These are phyloP conservation scores for Protaetia brevitarsis DNA, from an alignment of 1,140 invertebrate genomes.

Conservation along the genomic window DNA sequence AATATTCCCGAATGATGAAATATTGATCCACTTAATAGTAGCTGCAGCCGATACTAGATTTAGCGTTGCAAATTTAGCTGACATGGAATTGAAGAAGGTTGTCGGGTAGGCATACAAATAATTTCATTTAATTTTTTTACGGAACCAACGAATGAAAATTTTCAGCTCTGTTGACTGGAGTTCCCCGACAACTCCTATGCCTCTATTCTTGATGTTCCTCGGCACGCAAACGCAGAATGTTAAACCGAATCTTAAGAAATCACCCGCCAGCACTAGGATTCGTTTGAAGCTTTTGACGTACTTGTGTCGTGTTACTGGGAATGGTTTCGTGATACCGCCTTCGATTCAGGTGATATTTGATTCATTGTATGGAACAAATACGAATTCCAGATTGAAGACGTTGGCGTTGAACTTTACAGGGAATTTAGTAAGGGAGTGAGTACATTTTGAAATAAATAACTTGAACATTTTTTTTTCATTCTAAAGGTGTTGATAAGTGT, in stretches of 20 bases:
- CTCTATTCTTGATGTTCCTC: conserved; percentile 75
- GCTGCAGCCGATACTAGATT: conserved; percentile 84
- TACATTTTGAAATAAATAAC: neutral
- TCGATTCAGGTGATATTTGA: conserved; percentile 86
- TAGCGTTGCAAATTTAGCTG: conserved; percentile 74
- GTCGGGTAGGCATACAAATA: conserved; percentile 55
- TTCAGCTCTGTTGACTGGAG: conserved; percentile 75
- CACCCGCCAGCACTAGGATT: conserved; percentile 75
- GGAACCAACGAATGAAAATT: conserved; percentile 1
- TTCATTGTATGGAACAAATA: conserved; percentile 78
- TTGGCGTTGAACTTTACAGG: conserved; percentile 78
- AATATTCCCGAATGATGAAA: conserved; percentile 70
- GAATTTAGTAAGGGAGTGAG: conserved; percentile 64
- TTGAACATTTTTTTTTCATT: neutral
- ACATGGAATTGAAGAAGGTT: conserved; percentile 70
- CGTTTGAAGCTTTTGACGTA: conserved; percentile 82
- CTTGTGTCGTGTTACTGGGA: conserved; percentile 73
- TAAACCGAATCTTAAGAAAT: conserved; percentile 63
- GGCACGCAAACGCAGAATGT: conserved; percentile 62
- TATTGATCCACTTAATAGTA: conserved; percentile 75
- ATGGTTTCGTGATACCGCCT: conserved; percentile 74
- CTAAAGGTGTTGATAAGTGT: neutral
- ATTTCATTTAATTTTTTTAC: conserved; percentile 9
- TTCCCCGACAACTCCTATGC: conserved; percentile 61
- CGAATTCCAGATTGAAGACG: conserved; percentile 76